phyloP scores from a whole-genome alignment of 2,113 vertebrate genomes.

The Tringa solitaria region DNA sequence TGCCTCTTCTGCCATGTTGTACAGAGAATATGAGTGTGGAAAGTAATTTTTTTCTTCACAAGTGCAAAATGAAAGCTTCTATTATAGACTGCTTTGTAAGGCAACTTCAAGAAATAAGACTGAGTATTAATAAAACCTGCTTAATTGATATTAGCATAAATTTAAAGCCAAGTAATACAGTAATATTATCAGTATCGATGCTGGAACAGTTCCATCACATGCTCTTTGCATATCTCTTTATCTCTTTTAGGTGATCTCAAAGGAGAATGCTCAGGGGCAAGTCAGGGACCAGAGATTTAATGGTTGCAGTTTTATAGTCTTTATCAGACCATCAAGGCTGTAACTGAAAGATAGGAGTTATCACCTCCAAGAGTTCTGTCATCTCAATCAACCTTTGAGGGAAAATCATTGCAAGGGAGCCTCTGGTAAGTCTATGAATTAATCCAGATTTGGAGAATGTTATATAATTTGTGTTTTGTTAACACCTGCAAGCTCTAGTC shows the following conservation, averaged over 20 bases:
- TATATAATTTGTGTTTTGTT: neutral
- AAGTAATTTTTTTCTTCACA: neutral
- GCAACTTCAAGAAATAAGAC: neutral
- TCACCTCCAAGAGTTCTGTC: neutral
- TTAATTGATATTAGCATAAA: slow-evolving; percentile 35
- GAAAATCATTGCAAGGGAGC: neutral
- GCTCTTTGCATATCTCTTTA: slow-evolving; percentile 22
- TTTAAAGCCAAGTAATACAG: neutral
- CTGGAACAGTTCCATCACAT: slow-evolving; percentile 35
- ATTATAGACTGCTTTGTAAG: neutral
- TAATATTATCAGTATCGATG: neutral
- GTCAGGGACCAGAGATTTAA: slow-evolving; percentile 9
- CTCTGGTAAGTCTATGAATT: slow-evolving; percentile 19
- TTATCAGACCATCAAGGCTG: slow-evolving; percentile 44
- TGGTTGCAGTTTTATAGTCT: neutral
- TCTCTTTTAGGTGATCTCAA: slow-evolving; percentile 38
- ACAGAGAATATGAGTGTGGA: neutral
- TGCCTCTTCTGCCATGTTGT: neutral
- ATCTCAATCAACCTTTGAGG: neutral
- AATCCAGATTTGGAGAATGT: neutral
- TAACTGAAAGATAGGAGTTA: neutral
- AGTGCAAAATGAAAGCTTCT: neutral
- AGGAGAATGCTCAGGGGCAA: slow-evolving; percentile 23
- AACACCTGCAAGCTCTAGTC: neutral
- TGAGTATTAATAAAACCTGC: neutral